Evolutionary conservation across 2,113 vertebrate species (phyloP).

Genomic region (Craseonycteris thonglongyai): DNA sequence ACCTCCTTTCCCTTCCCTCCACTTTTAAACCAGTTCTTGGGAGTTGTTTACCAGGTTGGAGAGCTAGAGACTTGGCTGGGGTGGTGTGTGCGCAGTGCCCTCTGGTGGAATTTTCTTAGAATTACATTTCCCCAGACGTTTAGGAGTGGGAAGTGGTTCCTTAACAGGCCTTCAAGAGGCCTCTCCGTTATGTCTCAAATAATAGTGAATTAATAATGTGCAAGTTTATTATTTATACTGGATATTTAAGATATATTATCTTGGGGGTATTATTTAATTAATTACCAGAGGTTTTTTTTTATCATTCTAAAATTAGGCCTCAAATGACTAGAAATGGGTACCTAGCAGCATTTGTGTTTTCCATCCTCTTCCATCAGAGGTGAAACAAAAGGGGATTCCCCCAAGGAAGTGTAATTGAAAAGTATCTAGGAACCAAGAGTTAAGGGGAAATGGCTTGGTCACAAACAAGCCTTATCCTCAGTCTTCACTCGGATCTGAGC

Average conservation of each 20-base stretch:
- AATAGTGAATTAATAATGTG: neutral
- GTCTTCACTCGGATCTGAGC: neutral
- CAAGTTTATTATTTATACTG: neutral
- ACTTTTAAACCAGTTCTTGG: neutral
- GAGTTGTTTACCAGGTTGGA: constrained; percentile 57
- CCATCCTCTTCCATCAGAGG: neutral
- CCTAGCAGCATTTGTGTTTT: neutral
- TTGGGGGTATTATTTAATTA: neutral
- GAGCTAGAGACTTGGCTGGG: neutral
- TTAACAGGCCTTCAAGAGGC: neutral
- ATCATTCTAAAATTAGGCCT: neutral
- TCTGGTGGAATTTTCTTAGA: constrained; percentile 58
- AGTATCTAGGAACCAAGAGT: neutral
- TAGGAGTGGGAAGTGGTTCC: neutral
- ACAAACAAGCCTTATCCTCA: neutral
- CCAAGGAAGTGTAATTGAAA: neutral
- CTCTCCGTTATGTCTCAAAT: neutral
- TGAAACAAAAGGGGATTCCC: neutral
- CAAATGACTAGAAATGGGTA: neutral
- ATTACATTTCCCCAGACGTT: neutral
- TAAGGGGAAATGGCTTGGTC: neutral
- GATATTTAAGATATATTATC: neutral
- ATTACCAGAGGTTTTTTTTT: neutral
- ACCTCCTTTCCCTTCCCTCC: neutral
- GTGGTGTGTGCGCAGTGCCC: constrained; percentile 61